Evolutionary conservation across 2,888 invertebrate species (phyloP).

Genomic region (Ichneumon xanthorius): DNA sequence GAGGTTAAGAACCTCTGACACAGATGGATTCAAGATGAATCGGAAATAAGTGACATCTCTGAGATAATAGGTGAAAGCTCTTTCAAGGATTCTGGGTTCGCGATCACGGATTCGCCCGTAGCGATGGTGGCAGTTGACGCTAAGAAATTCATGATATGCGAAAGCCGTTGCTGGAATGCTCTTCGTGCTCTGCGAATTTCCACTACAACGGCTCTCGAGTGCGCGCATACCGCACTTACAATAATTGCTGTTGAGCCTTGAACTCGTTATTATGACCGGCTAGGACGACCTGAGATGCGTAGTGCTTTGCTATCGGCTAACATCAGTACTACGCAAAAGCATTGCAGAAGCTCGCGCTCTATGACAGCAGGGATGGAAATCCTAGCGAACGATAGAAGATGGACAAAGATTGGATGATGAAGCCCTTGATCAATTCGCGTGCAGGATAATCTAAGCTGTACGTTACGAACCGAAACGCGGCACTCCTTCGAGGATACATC

Average conservation of each 20-base stretch:
- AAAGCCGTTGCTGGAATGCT: constrained; percentile 18
- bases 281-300: constrained; percentile 37
- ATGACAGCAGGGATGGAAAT: background rate
- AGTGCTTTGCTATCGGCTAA: constrained; percentile 5
- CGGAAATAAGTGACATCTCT: constrained; percentile 50
- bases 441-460: background rate
- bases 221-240: constrained; percentile 50
- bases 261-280: constrained; percentile 65
- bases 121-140: background rate
- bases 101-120: constrained; percentile 21
- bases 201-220: constrained; percentile 46
- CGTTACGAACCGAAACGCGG: background rate
- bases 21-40: constrained; percentile 27
- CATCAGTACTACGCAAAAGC: background rate
- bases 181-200: constrained; percentile 41
- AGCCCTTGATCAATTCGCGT: background rate
- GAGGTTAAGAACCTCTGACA: constrained; percentile 36
- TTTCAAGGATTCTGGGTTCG: constrained; percentile 30
- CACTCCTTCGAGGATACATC: constrained; percentile 4
- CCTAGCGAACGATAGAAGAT: background rate
- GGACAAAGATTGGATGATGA: background rate
- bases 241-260: constrained; percentile 75
- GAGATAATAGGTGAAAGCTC: constrained; percentile 51
- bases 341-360: background rate
- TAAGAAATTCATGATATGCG: constrained; percentile 56